These are phyloP conservation scores for Amazona guildingii DNA, from an alignment of 2,113 vertebrate species.

Conservation along the genomic window DNA sequence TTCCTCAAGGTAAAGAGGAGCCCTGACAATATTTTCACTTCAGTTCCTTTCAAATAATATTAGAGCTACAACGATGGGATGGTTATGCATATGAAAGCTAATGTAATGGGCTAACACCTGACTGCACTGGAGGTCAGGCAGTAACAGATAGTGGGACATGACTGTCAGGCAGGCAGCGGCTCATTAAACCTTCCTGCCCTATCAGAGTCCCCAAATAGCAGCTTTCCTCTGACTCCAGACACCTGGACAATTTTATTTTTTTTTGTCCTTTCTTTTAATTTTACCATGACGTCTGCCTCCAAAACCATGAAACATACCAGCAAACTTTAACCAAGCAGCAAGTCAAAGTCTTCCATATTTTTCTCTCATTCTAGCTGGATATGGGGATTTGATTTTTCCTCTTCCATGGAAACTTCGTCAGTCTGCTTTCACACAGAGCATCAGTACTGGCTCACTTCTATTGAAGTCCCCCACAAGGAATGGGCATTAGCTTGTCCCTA, in stretches of 20 bases:
- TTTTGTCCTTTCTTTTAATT: not conserved
- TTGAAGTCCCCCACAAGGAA: not conserved
- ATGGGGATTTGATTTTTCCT: not conserved
- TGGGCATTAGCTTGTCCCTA: not conserved
- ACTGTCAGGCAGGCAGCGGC: not conserved
- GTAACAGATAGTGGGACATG: not conserved
- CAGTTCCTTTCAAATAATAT: not conserved
- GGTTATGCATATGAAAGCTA: not conserved
- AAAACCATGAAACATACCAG: not conserved
- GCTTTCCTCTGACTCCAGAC: not conserved
- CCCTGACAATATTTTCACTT: constrained; percentile 12
- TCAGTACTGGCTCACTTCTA: not conserved
- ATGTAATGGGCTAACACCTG: not conserved
- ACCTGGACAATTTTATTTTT: not conserved
- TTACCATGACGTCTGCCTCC: not conserved
- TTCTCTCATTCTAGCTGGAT: not conserved
- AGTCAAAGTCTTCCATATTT: not conserved
- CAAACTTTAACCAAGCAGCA: not conserved
- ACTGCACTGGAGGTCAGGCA: not conserved
- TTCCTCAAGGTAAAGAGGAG: constrained; percentile 34
- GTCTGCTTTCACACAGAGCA: not conserved
- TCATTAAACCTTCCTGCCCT: not conserved
- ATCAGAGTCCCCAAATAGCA: not conserved
- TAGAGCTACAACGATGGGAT: constrained; percentile 1
- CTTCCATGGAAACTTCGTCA: not conserved